Conservation (phyloP, 2,113 vertebrate species). For the Cyphomyrus discorhynchus region DNA sequence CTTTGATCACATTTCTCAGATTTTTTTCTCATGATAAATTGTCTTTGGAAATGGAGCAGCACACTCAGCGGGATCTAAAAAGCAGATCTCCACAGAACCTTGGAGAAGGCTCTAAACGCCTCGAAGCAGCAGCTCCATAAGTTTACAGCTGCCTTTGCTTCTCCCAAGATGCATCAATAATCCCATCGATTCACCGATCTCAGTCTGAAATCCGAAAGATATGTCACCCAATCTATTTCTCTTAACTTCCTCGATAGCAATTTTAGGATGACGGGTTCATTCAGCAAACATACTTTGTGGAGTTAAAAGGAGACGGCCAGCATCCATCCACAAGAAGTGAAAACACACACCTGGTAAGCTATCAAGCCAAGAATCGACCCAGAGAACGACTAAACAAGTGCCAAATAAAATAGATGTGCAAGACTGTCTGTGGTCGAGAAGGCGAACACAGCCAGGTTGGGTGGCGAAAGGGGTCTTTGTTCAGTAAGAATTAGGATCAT, state of each 20-base stretch:
- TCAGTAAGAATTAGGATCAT: background rate
- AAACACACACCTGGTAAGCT: background rate
- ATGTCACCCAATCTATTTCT: background rate
- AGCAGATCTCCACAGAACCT: background rate
- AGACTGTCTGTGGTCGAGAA: background rate
- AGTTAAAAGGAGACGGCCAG: background rate
- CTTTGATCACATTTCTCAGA: background rate
- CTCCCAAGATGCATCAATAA: background rate
- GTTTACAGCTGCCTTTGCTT: background rate
- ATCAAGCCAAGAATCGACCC: background rate
- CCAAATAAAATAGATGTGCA: background rate
- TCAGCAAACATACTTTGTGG: background rate
- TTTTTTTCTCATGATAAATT: background rate
- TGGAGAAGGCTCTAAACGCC: background rate
- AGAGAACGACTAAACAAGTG: background rate
- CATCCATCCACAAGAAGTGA: background rate
- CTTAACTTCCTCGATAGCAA: background rate
- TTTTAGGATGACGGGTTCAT: background rate
- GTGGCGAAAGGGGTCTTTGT: background rate
- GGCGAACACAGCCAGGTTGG: background rate
- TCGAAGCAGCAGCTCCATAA: background rate
- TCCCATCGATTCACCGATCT: background rate
- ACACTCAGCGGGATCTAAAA: background rate
- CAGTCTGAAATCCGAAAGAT: background rate
- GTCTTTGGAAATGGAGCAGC: background rate